Percentiles rank a stretch among this genome's conserved stretches.
phyloP scores from a whole-genome alignment of 2,888 invertebrate genomes.

The Leucozona laternaria region DNA sequence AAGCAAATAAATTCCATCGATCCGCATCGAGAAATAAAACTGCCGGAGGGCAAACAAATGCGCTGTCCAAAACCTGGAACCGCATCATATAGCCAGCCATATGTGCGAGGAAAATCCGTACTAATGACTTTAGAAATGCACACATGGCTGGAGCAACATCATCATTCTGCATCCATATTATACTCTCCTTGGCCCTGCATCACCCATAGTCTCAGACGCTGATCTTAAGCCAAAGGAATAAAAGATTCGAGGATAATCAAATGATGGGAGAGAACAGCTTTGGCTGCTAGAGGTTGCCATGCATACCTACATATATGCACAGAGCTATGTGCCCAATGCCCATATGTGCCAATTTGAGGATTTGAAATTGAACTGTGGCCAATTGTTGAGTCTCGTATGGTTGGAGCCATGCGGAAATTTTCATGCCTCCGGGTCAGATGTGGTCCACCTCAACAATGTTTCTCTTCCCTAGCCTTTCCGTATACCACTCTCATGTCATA shows the following conservation, averaged over 20 bases:
- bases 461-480: not conserved
- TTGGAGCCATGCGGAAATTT: conserved; percentile 64
- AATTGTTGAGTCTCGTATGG: conserved; percentile 55
- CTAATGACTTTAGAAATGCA: conserved; percentile 65
- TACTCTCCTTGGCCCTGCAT: not conserved
- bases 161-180: not conserved
- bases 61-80: conserved; percentile 44
- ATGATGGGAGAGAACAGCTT: conserved; percentile 57
- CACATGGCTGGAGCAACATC: conserved; percentile 13
- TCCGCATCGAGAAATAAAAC: conserved; percentile 70
- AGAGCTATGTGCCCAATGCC: not conserved
- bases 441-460: conserved; percentile 56
- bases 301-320: no score
- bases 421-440: conserved; percentile 66
- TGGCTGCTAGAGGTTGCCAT: conserved; percentile 35
- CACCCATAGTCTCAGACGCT: not conserved
- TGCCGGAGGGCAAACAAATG: conserved; percentile 73
- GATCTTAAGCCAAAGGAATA: conserved; percentile 58
- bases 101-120: conserved; percentile 67
- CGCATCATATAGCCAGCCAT: conserved; percentile 53
- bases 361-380: conserved; percentile 73
- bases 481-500: not conserved
- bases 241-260: conserved; percentile 67
- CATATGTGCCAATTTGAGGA: conserved; percentile 63
- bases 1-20: conserved; percentile 73